Base-by-base conservation (phyloP, 30 jellyfish, hydroid and myxozoan genomes). In the Aurelia aurita region DNA sequence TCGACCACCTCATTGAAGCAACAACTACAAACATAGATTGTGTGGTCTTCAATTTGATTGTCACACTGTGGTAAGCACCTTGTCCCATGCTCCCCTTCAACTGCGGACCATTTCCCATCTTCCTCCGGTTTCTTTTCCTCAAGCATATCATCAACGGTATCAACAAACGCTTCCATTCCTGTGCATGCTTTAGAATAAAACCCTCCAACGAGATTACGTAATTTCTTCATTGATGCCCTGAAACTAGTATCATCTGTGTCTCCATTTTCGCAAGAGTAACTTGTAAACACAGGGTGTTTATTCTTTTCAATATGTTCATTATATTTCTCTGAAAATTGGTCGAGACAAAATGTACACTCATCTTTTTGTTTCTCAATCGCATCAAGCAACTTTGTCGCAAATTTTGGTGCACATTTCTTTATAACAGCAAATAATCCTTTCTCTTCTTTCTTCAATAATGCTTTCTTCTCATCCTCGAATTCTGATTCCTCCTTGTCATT, bases 261-360 rank as follows among this genome's bases (percentile, higher is more conserved):
- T 9, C 93, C 87, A 47, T 83, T 83, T 46, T 83, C 93, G 29
- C 93, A 83, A 2, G 87, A 69, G 31, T 83, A 83, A 46, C 81
- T 83, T 19, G 93, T 68, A 46, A 83, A 83, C 53, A 83, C 65
- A 1, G 93, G 87, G 18, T 70, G 59, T 6, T 84, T 69, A 32
- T 83, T 71, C 58, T 83, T 51, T 55, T 32, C 25, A 21, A 46
- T n/a, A 15, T 69, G 61, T 22, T 34, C 26, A 12, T 83, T 83
- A 53, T 65, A 71, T 23, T 39, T 83, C 15, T 74, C 86, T 26
- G 77, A 85, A 21, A 83, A 57, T 13, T 58, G 73, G 28, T 61
- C 74, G 23, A 23, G 29, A 47, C 69, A 35, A 20, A 71, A 27
- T 22, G 12, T 10, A 82, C 93, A 83, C n/a, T 83, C 87, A 0